Conservation (phyloP, 2,888 invertebrate genomes). For the Theretra japonica region DNA sequence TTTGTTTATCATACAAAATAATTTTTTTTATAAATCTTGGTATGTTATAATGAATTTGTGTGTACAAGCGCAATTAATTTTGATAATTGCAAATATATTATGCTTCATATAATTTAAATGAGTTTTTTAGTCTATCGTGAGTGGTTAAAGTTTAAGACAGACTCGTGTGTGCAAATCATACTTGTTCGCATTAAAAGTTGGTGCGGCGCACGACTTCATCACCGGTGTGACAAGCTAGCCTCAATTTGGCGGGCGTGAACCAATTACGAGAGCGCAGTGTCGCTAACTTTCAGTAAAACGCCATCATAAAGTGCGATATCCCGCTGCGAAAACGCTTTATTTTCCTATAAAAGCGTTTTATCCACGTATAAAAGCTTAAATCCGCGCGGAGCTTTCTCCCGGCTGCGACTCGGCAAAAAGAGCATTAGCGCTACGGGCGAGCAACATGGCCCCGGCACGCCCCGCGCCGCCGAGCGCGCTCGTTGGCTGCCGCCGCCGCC, state of each 20-base stretch:
- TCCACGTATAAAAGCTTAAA: constrained; percentile 85
- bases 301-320: constrained; percentile 81
- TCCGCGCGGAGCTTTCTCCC: constrained; percentile 82
- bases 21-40: too few relatives aligned
- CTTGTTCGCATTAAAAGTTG: constrained; percentile 13
- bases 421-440: constrained; percentile 72
- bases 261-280: constrained; percentile 75
- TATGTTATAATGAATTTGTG: background rate
- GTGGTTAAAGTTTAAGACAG: background rate
- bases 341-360: constrained; percentile 84
- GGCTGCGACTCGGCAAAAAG: constrained; percentile 79
- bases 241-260: constrained; percentile 71
- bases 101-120: background rate
- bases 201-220: constrained; percentile 2
- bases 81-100: background rate
- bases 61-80: background rate
- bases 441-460: constrained; percentile 80
- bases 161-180: too few relatives aligned
- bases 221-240: constrained; percentile 52
- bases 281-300: constrained; percentile 82
- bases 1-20: too few relatives aligned
- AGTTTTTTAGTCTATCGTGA: background rate
- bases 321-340: constrained; percentile 83
- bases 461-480: constrained; percentile 59
- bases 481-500: constrained; percentile 58